Conservation (phyloP, 2,797 vertebrate genomes). For the Artibeus lituratus region DNA sequence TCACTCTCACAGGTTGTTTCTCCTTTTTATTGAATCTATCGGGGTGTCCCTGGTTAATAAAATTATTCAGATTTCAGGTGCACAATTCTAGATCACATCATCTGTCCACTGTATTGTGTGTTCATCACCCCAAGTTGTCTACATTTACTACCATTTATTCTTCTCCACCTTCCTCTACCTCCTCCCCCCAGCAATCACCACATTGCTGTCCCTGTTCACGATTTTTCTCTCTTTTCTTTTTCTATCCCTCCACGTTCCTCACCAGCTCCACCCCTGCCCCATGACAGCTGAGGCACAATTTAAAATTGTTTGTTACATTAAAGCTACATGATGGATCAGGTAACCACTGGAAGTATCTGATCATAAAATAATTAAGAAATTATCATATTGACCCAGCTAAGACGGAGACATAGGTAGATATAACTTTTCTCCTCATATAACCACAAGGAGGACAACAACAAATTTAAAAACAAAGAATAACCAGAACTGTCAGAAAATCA, state of each 20-base stretch:
- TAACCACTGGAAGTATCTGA: neutral
- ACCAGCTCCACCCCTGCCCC: too few relatives aligned
- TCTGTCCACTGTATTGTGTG: neutral
- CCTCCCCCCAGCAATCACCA: neutral
- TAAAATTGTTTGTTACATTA: neutral
- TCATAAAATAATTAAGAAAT: conserved; percentile 18
- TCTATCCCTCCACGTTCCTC: neutral
- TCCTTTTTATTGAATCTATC: neutral
- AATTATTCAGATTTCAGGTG: neutral
- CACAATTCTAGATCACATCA: neutral
- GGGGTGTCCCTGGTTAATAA: neutral
- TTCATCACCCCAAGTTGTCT: neutral
- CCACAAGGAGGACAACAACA: too few relatives aligned
- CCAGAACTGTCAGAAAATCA: too few relatives aligned
- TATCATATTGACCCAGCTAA: neutral
- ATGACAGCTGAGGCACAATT: neutral
- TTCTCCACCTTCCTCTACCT: neutral
- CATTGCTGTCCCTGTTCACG: neutral
- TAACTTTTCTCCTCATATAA: too few relatives aligned
- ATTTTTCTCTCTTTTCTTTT: neutral
- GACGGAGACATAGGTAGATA: too few relatives aligned
- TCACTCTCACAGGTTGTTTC: neutral
- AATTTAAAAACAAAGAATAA: too few relatives aligned
- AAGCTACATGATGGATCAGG: neutral
- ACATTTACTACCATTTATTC: neutral